phyloP scores from a whole-genome alignment of 2,888 invertebrate genomes.

The Tinea pellionella region DNA sequence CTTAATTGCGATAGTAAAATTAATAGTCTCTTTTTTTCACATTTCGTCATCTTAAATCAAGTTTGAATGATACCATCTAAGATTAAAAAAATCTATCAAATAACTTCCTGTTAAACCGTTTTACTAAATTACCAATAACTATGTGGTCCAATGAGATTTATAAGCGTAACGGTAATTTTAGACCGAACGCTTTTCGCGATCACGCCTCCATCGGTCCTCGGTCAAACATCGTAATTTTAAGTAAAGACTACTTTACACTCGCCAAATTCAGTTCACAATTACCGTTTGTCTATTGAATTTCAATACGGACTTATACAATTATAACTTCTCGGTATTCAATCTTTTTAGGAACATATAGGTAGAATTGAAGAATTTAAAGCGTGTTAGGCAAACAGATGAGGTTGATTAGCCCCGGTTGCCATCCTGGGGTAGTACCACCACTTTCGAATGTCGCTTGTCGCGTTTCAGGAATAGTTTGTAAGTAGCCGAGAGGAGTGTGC shows the following conservation, averaged over 20 bases:
- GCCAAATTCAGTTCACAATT: not conserved
- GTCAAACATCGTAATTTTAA: slow-evolving; percentile 27
- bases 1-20: too few species aligned
- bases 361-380: too few species aligned
- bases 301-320: not conserved
- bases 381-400: too few species aligned
- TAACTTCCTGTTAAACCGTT: not conserved
- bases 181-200: slow-evolving; percentile 12
- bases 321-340: too few species aligned
- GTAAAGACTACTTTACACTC: slow-evolving; percentile 10
- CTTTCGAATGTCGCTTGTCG: too few species aligned
- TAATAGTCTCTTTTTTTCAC: too few species aligned
- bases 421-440: too few species aligned
- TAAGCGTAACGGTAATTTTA: slow-evolving; percentile 3
- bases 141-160: not conserved
- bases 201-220: slow-evolving; percentile 6
- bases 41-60: too few species aligned
- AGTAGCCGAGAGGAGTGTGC: too few species aligned
- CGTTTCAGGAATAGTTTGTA: too few species aligned
- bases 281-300: not conserved
- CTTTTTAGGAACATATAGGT: too few species aligned
- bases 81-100: not conserved
- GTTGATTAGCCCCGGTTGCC: too few species aligned
- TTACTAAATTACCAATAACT: slow-evolving; percentile 1
- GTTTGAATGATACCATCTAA: not conserved